Conservation (phyloP, 1,140 invertebrate genomes). For the Sycobia sp. region DNA sequence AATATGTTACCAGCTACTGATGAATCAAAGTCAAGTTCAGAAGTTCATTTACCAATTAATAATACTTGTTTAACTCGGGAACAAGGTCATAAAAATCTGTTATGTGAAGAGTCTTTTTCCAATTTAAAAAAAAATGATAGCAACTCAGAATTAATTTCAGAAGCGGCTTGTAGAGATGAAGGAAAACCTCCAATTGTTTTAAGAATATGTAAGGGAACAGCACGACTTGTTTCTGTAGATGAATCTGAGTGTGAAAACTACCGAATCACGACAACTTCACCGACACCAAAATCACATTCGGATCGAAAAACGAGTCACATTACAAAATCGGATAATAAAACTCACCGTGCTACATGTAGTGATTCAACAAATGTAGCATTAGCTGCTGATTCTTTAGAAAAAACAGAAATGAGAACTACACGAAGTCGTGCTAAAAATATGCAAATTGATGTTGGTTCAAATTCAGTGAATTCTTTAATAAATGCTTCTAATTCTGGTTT, state of each 20-base stretch:
- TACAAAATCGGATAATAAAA: slow-evolving; percentile 31
- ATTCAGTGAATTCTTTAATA: slow-evolving; percentile 30
- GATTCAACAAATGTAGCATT: slow-evolving; percentile 11
- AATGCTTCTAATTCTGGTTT: slow-evolving; percentile 51
- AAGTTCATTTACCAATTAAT: neutral
- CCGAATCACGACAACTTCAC: slow-evolving; percentile 49
- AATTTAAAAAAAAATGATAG: slow-evolving; percentile 35
- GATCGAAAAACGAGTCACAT: neutral
- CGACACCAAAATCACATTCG: slow-evolving; percentile 8
- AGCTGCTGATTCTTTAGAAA: slow-evolving; percentile 14
- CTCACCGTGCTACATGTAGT: slow-evolving; percentile 34
- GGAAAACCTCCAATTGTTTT: slow-evolving; percentile 71
- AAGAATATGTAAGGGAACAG: slow-evolving; percentile 71
- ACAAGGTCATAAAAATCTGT: slow-evolving; percentile 36
- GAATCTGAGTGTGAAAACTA: slow-evolving; percentile 50
- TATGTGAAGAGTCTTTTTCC: slow-evolving; percentile 37
- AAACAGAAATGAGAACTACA: slow-evolving; percentile 54
- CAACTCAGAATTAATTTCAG: neutral
- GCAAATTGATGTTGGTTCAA: slow-evolving; percentile 44
- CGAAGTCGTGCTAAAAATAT: slow-evolving; percentile 55
- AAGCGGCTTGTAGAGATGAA: slow-evolving; percentile 50
- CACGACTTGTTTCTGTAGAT: slow-evolving; percentile 58
- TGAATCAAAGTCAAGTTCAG: neutral
- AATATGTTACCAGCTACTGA: slow-evolving; percentile 65
- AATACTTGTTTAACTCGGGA: slow-evolving; percentile 42